Percentiles rank a stretch among this genome's conserved stretches.
phyloP scores from a whole-genome alignment of 2,797 vertebrate species.

The Pampus argenteus region DNA sequence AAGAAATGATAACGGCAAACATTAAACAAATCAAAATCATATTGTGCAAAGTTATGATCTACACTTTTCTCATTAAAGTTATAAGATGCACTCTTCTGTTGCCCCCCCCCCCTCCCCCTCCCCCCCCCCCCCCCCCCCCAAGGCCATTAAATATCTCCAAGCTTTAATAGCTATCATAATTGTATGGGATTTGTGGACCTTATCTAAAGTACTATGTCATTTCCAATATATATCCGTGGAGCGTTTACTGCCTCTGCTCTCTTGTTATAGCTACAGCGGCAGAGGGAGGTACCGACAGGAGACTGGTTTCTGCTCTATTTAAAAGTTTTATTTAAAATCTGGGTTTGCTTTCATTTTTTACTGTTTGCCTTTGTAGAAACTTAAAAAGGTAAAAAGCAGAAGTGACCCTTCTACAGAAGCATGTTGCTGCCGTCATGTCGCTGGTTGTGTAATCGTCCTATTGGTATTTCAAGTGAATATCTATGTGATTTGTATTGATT shows the following conservation, averaged over 20 bases:
- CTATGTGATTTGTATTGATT: neutral
- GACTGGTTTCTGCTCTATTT: constrained; percentile 50
- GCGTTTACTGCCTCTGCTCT: constrained; percentile 54
- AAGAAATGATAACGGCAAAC: neutral
- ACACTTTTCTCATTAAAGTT: constrained; percentile 31
- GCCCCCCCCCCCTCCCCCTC: constrained; percentile 10
- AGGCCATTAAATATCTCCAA: constrained; percentile 38
- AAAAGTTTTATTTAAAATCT: constrained; percentile 53
- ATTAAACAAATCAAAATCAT: constrained; percentile 17
- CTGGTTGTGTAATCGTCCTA: too few relatives aligned
- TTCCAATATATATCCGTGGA: constrained; percentile 67
- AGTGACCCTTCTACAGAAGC: neutral
- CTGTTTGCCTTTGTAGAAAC: constrained; percentile 18
- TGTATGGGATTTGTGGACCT: constrained; percentile 56
- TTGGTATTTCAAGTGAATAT: neutral
- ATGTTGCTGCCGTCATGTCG: too few relatives aligned
- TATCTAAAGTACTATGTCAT: constrained; percentile 68
- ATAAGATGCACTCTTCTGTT: constrained; percentile 27
- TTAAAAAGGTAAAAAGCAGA: neutral
- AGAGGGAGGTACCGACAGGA: constrained; percentile 45
- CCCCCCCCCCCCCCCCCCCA: constrained; percentile 6
- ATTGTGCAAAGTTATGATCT: constrained; percentile 1
- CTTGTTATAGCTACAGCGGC: constrained; percentile 48
- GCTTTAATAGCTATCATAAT: constrained; percentile 47
- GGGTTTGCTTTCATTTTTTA: constrained; percentile 42